Evolutionary conservation across 2,113 vertebrate genomes (phyloP), one percentile per base, ranked within the genome.

Genomic region (Anguilla japonica): DNA sequence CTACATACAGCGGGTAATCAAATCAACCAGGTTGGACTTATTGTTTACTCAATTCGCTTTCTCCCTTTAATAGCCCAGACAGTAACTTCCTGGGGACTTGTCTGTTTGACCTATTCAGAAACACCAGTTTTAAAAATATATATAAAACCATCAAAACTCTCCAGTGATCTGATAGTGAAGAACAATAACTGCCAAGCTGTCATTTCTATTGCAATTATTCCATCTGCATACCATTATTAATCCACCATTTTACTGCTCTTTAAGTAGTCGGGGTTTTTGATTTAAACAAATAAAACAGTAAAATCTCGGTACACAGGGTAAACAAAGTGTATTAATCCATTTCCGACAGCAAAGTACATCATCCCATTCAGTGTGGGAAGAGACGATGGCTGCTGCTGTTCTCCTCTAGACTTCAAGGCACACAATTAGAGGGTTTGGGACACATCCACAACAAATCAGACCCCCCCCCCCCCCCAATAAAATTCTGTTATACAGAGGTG

Each of bases 221-320:
- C 22, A 41, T 81, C 16, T 14, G 43, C 22, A 14, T 46, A 16
- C 16, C 34, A 0, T 50, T 53, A 53, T 78, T 79, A 56, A 85
- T 85, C 50, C 15, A 53, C 39, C 34, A 39, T 81, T 56, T 81
- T 41, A 41, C 50, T 22, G 41, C 3, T 53, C n/a, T 79, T 67
- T 82, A 41, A 87, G 46, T 83, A 79, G 89, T 89, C 85, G 83
- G 83, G 89, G 87, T 88, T 60, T 86, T 26, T 53, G 87, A 90
- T 92, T 91, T 93, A 91, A 90, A 92, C 87, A 89, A 92, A 93
- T 60, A 91, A 53, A 85, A 84, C 29, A 1, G 50, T 89, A 88
- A 89, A 91, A 87, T 84, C 84, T 90, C 87, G 87, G 91, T 87
- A 83, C 88, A 88, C 85, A 88, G 89, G 78, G 53, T 34, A 34